A percentile compares a stretch with the other conserved stretches of the same genome.
These are phyloP conservation scores for Folsomia manolachei DNA, from an alignment of 2,888 invertebrate genomes.

Conservation along the genomic window DNA sequence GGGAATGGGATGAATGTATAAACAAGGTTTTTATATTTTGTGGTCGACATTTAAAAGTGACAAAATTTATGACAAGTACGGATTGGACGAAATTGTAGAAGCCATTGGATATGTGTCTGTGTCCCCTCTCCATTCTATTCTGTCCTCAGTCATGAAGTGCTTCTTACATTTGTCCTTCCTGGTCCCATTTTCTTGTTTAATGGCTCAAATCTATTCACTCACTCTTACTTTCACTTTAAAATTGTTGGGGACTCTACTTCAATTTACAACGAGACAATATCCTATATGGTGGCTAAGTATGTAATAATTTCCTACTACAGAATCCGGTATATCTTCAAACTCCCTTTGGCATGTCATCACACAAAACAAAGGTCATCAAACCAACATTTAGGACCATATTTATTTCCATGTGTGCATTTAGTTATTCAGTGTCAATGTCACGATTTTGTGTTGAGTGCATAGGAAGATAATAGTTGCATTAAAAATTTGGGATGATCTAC, in stretches of 20 bases:
- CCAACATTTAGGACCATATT: not conserved
- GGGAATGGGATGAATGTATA: slow-evolving; percentile 33
- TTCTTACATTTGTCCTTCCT: no score
- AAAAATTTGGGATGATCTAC: no score
- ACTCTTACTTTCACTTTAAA: slow-evolving; percentile 2
- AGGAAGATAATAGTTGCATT: no score
- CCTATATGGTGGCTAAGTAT: no score
- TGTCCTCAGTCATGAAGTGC: not conserved
- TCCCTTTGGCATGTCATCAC: not conserved
- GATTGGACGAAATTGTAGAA: slow-evolving; percentile 45
- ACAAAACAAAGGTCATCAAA: not conserved
- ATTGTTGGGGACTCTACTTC: not conserved
- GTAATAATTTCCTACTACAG: no score
- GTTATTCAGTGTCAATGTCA: not conserved
- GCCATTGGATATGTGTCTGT: not conserved
- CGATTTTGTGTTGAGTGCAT: no score
- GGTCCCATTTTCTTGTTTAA: slow-evolving; percentile 3
- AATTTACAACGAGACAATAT: not conserved
- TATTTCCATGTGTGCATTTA: not conserved
- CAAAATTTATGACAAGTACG: slow-evolving; percentile 50
- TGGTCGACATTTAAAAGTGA: slow-evolving; percentile 47
- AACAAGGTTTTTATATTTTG: slow-evolving; percentile 38
- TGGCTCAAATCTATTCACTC: slow-evolving; percentile 13
- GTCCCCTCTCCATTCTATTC: slow-evolving; percentile 10
- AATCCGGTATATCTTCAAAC: no score